phyloP scores from a whole-genome alignment of 1,140 invertebrate species.

The Papilio xuthus region DNA sequence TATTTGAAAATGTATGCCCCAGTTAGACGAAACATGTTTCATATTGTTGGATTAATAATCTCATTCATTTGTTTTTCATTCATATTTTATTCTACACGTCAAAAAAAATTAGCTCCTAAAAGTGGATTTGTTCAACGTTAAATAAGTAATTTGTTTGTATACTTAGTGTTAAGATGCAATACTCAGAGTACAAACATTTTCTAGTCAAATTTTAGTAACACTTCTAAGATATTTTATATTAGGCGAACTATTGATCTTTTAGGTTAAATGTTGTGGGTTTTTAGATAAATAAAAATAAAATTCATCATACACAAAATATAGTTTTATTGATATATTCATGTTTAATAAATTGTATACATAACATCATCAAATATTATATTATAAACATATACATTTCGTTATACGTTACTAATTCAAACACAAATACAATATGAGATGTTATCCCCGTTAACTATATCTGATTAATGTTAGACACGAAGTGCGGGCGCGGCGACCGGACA shows the following conservation, averaged over 20 bases:
- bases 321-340: constrained; percentile 83
- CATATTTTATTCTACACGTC: no score
- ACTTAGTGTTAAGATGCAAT: constrained; percentile 49
- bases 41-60: no score
- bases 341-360: constrained; percentile 82
- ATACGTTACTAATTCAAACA: constrained; percentile 79
- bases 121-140: background rate
- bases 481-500: constrained; percentile 63
- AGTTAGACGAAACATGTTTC: no score
- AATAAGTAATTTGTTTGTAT: constrained; percentile 16
- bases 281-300: constrained; percentile 70
- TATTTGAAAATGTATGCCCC: no score
- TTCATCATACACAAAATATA: constrained; percentile 82
- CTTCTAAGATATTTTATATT: constrained; percentile 17
- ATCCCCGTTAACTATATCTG: constrained; percentile 73
- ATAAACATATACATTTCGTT: constrained; percentile 82
- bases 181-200: constrained; percentile 76
- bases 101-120: no score
- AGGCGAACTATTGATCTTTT: background rate
- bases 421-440: constrained; percentile 82
- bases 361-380: constrained; percentile 82
- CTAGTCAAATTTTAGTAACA: constrained; percentile 62
- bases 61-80: no score
- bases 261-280: constrained; percentile 45
- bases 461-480: constrained; percentile 72